These are phyloP conservation scores for Tyrannus savana DNA, from an alignment of 2,113 vertebrate species.

Conservation along the genomic window DNA sequence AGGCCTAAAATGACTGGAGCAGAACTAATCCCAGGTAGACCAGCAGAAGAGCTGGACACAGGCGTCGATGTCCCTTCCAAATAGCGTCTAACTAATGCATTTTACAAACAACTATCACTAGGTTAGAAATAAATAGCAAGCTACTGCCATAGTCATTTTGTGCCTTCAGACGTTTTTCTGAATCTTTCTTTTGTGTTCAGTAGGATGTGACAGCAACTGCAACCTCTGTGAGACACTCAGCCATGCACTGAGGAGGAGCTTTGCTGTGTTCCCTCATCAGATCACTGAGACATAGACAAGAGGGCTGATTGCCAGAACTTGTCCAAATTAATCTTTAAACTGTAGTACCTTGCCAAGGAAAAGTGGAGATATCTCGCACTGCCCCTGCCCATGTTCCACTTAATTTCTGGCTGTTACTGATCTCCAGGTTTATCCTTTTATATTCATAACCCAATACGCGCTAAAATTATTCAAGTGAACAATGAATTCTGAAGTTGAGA, in stretches of 20 bases:
- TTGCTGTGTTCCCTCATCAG: not conserved
- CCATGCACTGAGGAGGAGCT: rapidly evolving
- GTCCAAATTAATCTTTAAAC: not conserved
- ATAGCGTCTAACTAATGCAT: not conserved
- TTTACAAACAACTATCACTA: not conserved
- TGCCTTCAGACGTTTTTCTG: not conserved
- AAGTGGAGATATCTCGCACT: not conserved
- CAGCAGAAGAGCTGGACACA: not conserved
- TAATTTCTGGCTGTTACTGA: not conserved
- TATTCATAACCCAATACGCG: not conserved
- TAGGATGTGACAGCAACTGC: not conserved
- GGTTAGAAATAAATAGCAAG: not conserved
- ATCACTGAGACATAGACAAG: not conserved
- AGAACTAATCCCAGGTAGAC: not conserved
- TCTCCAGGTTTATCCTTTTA: not conserved
- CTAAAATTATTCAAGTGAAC: not conserved
- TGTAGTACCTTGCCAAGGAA: not conserved
- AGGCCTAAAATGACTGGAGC: not conserved
- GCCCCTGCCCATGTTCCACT: not conserved
- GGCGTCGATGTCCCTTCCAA: not conserved
- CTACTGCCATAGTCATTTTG: not conserved
- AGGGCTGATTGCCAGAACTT: not conserved
- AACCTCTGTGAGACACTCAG: not conserved
- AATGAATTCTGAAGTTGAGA: not conserved
- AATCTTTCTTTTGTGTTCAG: not conserved